Base-by-base conservation (phyloP, 53 echinoderm and acorn worm species). In the Echinometra lucunter region DNA sequence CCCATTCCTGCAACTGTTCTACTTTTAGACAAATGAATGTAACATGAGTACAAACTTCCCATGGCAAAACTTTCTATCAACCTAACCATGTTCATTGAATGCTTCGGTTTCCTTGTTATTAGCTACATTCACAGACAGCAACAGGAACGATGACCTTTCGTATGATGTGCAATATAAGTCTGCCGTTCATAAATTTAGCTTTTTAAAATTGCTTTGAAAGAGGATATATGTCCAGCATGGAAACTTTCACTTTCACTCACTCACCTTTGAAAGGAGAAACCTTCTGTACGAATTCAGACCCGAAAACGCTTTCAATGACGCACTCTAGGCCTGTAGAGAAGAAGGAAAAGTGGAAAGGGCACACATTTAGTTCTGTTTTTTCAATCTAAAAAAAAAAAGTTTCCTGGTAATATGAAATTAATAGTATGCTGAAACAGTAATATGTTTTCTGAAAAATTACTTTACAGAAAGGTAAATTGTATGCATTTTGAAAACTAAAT, bases 261-360 rank as follows among this genome's bases (percentile, higher is more conserved):
- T 53, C 96, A 99, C 99, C 99, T 96, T 97, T 97, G 53, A 99
- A 99, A 66, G 99, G 99, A 58, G 97, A 97, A 35, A 99, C 95
- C 95, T 96, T 96, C 95, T 96, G 96, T 56, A 98, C 94, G 74
- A 98, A 99, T 55, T 99, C 99, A 44, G 95, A 93, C 45, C 99
- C 99, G 95, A 98, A 99, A 15, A 99, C 94, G 66, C 97, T 97
- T 91, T 99, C 98, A 57, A 97, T 96, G 23, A 99, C 97, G 95
- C 97, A 98, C 90, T 99, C 99, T 42, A 99, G 96, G 89, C 99
- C 99, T 99, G 95, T 11, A 91, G 91, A 53, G 19, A 91, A 88
- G 63, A 88, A 45, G 75, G 53, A 95, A 88, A 89, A 45, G 7
- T 30, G 56, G 32, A 56, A 44, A 81, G 4, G 25, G 27, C 63